Base-by-base conservation (phyloP, 2,888 invertebrate species). In the Cotesia congregata region DNA sequence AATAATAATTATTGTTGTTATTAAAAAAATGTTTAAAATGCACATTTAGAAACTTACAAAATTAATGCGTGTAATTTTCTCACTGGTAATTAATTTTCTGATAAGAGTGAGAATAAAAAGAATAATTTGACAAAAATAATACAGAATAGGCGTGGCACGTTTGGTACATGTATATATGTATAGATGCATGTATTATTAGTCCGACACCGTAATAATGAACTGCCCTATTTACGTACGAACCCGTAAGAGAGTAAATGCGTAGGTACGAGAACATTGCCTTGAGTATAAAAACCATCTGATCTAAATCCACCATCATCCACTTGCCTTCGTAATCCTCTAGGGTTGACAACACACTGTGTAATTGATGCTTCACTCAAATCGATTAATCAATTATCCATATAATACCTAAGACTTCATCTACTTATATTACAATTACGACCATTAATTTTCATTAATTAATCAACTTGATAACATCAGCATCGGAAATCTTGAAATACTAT, bases 131-230 rank as follows among this genome's bases (percentile, higher is more conserved):
- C 30, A 30, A 30, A 30, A 50, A 12, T 50, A 12, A 50, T 12
- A 50, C 6, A 50, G 12, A 50, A 12, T 50, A 76, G 76, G 72
- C 76, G 76, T 76, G 76, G 72, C 72, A 61, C 68, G 9, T 50
- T 50, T 50, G 50, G 50, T 50, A 50, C 12, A 12, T 50, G 7
- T 61, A 30, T 39, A 39, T 38, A 59, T 76, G 40, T 67, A 30
- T 30, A 30, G 30, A 30, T 30, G 30, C 3, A 30, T 30, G 7
- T 50, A 50, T 50, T 50, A 50, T 50, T 50, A 50, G 12, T 12
- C 7, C 4, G 50, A 50, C 50, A 50, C 50, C 50, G 50, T 50
- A 50, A 50, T 50, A 50, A 50, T 50, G 12, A 50, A 50, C 7
- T 50, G 50, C 50, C 50, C 50, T 50, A 50, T 50, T 50, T 50